A percentile compares a stretch with the other conserved stretches of the same genome.
phyloP scores from a whole-genome alignment of 2,113 vertebrate genomes.

The Nothobranchius furzeri region DNA sequence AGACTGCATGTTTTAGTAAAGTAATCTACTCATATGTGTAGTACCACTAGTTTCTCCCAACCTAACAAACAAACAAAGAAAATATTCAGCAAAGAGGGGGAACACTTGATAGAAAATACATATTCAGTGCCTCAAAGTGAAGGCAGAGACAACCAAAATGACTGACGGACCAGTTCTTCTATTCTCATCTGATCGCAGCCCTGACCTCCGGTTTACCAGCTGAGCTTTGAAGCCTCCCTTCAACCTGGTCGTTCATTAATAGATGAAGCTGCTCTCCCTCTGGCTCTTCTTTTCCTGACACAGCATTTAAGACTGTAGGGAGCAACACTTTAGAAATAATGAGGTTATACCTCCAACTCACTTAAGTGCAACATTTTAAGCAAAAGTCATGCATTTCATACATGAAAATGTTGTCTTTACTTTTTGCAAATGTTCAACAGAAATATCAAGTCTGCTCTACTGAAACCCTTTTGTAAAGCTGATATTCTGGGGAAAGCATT shows the following conservation, averaged over 20 bases:
- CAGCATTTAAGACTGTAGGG: slow-evolving; percentile 54
- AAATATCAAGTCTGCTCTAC: no score
- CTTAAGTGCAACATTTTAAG: background rate
- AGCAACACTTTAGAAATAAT: slow-evolving; percentile 61
- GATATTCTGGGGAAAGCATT: no score
- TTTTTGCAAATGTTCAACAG: background rate
- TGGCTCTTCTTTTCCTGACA: slow-evolving; percentile 49
- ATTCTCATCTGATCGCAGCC: slow-evolving; percentile 56
- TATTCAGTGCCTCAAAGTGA: background rate
- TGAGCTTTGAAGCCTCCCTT: slow-evolving; percentile 61
- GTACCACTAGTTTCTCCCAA: background rate
- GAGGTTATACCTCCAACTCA: slow-evolving; percentile 41
- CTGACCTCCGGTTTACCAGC: slow-evolving; percentile 49
- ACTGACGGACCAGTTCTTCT: slow-evolving; percentile 33
- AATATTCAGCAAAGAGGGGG: slow-evolving; percentile 1
- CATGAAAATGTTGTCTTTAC: background rate
- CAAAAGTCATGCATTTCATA: background rate
- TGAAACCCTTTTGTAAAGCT: no score
- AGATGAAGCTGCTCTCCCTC: slow-evolving; percentile 66
- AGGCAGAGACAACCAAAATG: slow-evolving; percentile 36
- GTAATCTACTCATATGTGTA: background rate
- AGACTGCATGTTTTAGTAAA: slow-evolving; percentile 9
- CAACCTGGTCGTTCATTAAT: slow-evolving; percentile 76
- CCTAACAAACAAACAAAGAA: background rate
- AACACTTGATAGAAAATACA: background rate